A percentile compares a stretch with the other conserved stretches of the same genome.
Evolutionary conservation across 2,113 vertebrate genomes (phyloP).

Genomic region (Pangasianodon hypophthalmus): DNA sequence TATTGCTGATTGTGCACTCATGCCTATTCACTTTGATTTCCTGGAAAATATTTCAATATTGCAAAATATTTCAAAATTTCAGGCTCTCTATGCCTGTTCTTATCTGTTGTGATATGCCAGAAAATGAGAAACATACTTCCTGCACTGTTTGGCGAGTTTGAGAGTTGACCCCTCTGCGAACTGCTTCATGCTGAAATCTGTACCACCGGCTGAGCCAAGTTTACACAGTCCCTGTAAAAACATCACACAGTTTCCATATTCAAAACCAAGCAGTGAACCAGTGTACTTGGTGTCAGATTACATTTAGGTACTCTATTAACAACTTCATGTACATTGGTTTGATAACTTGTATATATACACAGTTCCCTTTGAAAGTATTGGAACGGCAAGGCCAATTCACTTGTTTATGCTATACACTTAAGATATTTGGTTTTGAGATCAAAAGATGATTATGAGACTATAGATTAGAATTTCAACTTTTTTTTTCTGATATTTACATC

Average conservation of each 20-base stretch:
- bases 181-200: constrained; percentile 99
- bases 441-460: not conserved
- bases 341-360: not conserved
- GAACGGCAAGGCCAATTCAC: not conserved
- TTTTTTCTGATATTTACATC: not conserved
- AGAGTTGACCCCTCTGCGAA: constrained; percentile 96
- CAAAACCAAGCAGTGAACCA: not conserved
- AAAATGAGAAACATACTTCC: constrained; percentile 80
- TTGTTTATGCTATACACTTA: not conserved
- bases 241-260: constrained; percentile 7
- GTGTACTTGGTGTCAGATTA: no score
- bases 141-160: constrained; percentile 94
- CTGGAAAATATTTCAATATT: not conserved
- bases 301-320: not conserved
- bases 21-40: not conserved
- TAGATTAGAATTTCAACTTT: not conserved
- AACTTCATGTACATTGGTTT: not conserved
- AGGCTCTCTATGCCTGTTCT: no score
- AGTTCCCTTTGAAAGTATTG: not conserved
- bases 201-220: constrained; percentile 93
- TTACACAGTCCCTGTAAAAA: constrained; percentile 90
- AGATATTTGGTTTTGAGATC: not conserved
- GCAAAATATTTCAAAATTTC: no score
- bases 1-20: not conserved
- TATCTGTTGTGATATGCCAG: not conserved